phyloP scores from a whole-genome alignment of 1,140 invertebrate genomes.

The Oncopeltus fasciatus region DNA sequence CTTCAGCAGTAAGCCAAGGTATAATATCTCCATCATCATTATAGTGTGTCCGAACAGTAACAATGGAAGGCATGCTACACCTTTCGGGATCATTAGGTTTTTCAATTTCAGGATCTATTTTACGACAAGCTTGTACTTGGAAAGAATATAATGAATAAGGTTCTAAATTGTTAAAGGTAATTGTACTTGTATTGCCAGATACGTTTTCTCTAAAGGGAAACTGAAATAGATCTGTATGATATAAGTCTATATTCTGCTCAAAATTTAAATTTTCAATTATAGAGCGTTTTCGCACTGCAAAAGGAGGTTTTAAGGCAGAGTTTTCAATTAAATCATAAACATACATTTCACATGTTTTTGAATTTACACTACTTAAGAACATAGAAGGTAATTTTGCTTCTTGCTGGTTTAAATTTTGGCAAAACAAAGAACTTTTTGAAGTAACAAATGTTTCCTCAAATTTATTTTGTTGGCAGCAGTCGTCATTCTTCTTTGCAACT shows the following conservation, averaged over 20 bases:
- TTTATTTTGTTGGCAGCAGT: background rate
- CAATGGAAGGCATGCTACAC: slow-evolving; percentile 23
- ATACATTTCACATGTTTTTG: slow-evolving; percentile 2
- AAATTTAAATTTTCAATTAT: background rate
- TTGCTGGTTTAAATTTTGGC: background rate
- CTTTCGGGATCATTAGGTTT: background rate
- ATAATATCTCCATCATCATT: slow-evolving; percentile 21
- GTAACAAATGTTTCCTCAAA: background rate
- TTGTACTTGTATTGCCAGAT: background rate
- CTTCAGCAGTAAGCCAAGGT: background rate
- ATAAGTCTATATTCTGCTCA: background rate
- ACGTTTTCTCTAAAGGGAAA: background rate
- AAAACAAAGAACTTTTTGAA: background rate
- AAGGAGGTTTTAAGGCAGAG: background rate
- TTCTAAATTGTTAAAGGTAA: slow-evolving; percentile 30
- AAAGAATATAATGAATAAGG: slow-evolving; percentile 60
- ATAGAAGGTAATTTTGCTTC: background rate
- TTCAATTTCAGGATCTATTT: slow-evolving; percentile 29
- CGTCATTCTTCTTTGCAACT: slow-evolving; percentile 6
- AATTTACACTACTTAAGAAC: background rate
- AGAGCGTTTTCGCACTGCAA: background rate
- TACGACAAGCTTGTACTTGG: slow-evolving; percentile 53
- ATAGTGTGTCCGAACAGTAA: slow-evolving; percentile 20
- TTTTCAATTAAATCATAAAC: background rate
- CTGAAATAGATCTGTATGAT: background rate